These are phyloP conservation scores for Drosophila miranda DNA, from an alignment of 1,140 invertebrate genomes.

Conservation along the genomic window DNA sequence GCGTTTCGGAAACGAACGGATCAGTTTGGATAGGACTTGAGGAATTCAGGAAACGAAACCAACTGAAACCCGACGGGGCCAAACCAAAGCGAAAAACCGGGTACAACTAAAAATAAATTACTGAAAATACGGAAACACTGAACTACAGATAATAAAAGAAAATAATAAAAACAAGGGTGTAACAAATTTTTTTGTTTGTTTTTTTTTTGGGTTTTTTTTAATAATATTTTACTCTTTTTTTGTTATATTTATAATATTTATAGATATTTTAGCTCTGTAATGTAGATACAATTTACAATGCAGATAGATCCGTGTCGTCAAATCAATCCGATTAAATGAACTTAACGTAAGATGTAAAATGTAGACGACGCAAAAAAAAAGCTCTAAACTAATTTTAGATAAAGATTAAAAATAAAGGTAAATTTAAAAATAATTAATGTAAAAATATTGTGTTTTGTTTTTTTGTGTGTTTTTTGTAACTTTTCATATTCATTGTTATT, in stretches of 20 bases:
- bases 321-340: slow-evolving; percentile 60
- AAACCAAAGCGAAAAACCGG: slow-evolving; percentile 8
- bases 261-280: slow-evolving; percentile 69
- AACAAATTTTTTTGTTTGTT: slow-evolving; percentile 22
- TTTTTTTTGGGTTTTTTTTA: slow-evolving; percentile 62
- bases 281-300: slow-evolving; percentile 76
- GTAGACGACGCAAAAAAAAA: slow-evolving; percentile 72
- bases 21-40: background rate
- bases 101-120: slow-evolving; percentile 12
- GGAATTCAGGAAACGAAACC: background rate
- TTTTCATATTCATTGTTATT: slow-evolving; percentile 40
- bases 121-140: slow-evolving; percentile 5
- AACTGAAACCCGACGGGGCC: background rate
- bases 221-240: slow-evolving; percentile 79
- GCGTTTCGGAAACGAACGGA: background rate
- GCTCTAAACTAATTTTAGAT: slow-evolving; percentile 56
- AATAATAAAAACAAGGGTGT: slow-evolving; percentile 19
- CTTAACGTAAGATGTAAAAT: slow-evolving; percentile 56
- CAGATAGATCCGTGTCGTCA: slow-evolving; percentile 60
- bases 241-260: slow-evolving; percentile 74
- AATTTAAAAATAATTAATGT: slow-evolving; percentile 74
- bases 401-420: slow-evolving; percentile 40
- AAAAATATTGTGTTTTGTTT: slow-evolving; percentile 59
- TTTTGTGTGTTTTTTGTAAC: slow-evolving; percentile 42
- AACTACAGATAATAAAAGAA: slow-evolving; percentile 30